Evolutionary conservation across 2,797 vertebrate genomes (phyloP).

Genomic region (Phrynocephalus guinanensis): DNA sequence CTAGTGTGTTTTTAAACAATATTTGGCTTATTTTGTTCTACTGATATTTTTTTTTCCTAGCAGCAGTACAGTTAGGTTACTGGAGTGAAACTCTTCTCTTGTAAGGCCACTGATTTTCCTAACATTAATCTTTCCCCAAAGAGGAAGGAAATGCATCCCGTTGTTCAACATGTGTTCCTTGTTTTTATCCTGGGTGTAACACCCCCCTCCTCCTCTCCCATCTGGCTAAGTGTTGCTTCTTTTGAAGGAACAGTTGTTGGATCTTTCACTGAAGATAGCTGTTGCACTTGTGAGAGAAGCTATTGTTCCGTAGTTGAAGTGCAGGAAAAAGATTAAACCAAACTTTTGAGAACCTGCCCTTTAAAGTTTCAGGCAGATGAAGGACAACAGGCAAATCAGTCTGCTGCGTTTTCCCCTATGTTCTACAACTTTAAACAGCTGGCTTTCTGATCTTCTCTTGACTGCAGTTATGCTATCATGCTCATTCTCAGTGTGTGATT

Average conservation of each 20-base stretch:
- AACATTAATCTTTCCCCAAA: neutral
- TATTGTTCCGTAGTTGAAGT: neutral
- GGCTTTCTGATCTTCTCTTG: neutral
- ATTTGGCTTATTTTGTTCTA: neutral
- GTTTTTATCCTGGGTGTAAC: neutral
- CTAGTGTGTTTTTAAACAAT: neutral
- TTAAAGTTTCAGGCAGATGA: neutral
- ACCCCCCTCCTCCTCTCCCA: neutral
- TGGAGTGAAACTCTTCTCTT: neutral
- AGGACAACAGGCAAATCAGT: neutral
- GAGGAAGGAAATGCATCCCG: neutral
- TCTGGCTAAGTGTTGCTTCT: neutral
- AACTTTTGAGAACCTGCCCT: neutral
- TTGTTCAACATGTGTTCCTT: neutral
- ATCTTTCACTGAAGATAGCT: neutral
- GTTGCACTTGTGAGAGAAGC: neutral
- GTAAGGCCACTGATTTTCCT: neutral
- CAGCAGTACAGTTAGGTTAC: neutral
- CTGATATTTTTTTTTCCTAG: neutral
- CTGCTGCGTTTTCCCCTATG: neutral
- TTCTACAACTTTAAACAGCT: neutral
- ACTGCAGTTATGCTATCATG: neutral
- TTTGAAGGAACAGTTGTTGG: neutral
- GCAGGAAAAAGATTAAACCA: neutral
- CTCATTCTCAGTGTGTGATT: neutral